Percentiles rank a stretch among this genome's conserved stretches.
phyloP scores from a whole-genome alignment of 2,797 vertebrate species.

The Mareca penelope region DNA sequence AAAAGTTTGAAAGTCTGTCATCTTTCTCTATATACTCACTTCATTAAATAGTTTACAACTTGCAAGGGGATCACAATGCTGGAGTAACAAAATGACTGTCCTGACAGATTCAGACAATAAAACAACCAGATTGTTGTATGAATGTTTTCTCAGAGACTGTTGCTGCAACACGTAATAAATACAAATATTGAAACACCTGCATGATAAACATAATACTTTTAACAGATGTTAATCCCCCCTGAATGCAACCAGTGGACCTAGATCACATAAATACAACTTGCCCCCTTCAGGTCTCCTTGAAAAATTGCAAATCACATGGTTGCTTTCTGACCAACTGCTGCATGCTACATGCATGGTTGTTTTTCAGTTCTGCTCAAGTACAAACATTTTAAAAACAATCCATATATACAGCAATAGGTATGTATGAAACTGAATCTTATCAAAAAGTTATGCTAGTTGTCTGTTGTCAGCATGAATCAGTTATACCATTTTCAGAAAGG shows the following conservation, averaged over 20 bases:
- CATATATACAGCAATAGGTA: neutral
- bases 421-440: neutral
- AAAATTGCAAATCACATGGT: constrained; percentile 68
- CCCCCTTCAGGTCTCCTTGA: constrained; percentile 68
- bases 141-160: constrained; percentile 84
- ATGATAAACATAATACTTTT: constrained; percentile 80
- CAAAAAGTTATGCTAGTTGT: neutral
- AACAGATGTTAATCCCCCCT: constrained; percentile 83
- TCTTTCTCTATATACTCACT: constrained; percentile 83
- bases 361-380: constrained; percentile 17
- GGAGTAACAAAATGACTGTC: constrained; percentile 81
- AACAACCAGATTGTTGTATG: constrained; percentile 81
- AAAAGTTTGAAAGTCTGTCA: constrained; percentile 81
- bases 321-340: constrained; percentile 47
- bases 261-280: constrained; percentile 73
- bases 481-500: neutral
- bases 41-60: constrained; percentile 84
- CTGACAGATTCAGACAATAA: constrained; percentile 85
- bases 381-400: neutral
- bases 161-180: constrained; percentile 83
- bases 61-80: constrained; percentile 82
- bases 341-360: neutral
- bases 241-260: constrained; percentile 72
- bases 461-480: neutral
- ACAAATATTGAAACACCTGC: constrained; percentile 86